Evolutionary conservation across 2,113 vertebrate genomes (phyloP), one percentile per base, ranked within the genome.

Genomic region (Cololabis saira): DNA sequence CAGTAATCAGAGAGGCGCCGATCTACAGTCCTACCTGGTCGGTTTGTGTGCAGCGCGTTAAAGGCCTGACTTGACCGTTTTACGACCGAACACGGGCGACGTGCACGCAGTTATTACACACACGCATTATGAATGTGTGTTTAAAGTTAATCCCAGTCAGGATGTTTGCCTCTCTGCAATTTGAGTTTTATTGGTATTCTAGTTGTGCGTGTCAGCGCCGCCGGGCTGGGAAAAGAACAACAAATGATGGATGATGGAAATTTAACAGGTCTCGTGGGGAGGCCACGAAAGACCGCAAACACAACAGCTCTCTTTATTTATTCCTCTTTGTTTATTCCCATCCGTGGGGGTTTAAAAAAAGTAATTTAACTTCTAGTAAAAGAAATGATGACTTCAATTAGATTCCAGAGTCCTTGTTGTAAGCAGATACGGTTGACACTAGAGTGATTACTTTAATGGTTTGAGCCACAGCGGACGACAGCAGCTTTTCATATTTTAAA

Each of bases 181-280:
- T 68, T 66, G 50, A 59, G 13, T 60, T 75, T 59, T 62, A 74
- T 72, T 72, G 22, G 19, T 66, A 54, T 71, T 67, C 33, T 49
- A 10, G 30, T 30, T 19, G 71, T 1, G 10, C 21, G 51, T 58
- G 33, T 30, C 33, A 4, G 51, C 54, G 10, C n/a, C 1, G 13
- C n/a, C 5, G 30, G 41, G 58, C 33, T 59, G 21, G 58, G 53
- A 33, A 61, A 69, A 19, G 8, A 43, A 47, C 33, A 56, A 44
- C 33, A 54, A 43, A 43, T 63, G 60, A 80, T 66, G 56, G 45
- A 65, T 69, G 48, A 51, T 30, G 52, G 22, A 61, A 63, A 74
- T 65, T 52, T 37, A 30, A 67, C 61, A 71, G 41, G 52, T 24
- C 47, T 71, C 24, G 14, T 56, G 53, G 72, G 64, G 9, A 49